Conservation (phyloP, 2,888 invertebrate genomes). For the Hemistola chrysoprasaria region DNA sequence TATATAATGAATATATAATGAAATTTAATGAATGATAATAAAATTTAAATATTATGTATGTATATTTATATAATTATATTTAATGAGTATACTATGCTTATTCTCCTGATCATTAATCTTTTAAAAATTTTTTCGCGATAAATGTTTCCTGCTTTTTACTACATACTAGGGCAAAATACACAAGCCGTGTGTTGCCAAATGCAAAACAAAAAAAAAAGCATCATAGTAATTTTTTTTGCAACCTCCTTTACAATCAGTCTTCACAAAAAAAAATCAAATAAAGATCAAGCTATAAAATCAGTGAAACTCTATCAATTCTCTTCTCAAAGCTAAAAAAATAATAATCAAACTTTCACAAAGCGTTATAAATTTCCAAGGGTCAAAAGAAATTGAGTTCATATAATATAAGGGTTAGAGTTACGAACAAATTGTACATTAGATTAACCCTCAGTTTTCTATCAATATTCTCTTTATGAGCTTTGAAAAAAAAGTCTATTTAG, state of each 20-base stretch:
- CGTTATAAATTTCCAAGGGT: conserved; percentile 3
- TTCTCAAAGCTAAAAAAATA: conserved; percentile 4
- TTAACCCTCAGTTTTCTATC: conserved; percentile 10
- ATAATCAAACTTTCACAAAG: conserved; percentile 7
- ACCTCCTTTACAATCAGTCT: neutral
- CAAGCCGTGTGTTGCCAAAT: neutral
- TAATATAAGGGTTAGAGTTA: conserved; percentile 1
- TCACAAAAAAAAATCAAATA: no score
- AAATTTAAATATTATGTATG: no score
- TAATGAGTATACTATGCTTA: no score
- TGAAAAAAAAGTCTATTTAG: no score
- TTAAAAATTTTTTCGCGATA: neutral
- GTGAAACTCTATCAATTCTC: no score
- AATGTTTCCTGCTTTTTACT: no score
- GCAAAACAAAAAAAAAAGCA: neutral
- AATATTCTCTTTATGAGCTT: conserved; percentile 2
- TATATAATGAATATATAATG: no score
- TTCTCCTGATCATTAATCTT: neutral
- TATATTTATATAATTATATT: no score
- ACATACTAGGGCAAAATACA: no score
- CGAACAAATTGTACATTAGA: conserved; percentile 10
- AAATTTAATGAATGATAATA: no score
- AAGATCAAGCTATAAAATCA: no score
- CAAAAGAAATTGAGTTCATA: conserved; percentile 6
- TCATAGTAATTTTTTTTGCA: no score